A percentile compares a stretch with the other conserved stretches of the same genome.
These are phyloP conservation scores for Cyrtorhinus lividipennis DNA, from an alignment of 1,140 invertebrate species.

Conservation along the genomic window DNA sequence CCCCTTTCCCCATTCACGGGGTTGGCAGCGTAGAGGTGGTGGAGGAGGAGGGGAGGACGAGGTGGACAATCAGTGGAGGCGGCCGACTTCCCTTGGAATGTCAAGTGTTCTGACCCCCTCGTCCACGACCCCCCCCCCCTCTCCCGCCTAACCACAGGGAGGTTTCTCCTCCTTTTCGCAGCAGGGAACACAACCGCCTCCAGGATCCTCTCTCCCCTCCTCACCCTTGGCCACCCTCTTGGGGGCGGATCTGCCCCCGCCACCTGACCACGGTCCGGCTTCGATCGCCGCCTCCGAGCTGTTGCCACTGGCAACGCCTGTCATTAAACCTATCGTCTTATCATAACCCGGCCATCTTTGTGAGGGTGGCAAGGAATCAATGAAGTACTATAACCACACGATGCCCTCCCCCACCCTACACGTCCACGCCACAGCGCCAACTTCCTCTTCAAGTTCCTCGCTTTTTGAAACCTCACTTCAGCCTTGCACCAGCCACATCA, in stretches of 20 bases:
- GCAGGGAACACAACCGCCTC: no score
- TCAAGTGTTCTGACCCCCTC: conserved; percentile 10
- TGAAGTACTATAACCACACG: conserved; percentile 8
- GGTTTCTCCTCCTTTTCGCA: no score
- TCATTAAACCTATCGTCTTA: conserved; percentile 16
- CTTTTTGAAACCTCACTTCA: not conserved
- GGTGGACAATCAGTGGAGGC: conserved; percentile 12
- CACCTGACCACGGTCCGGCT: conserved; percentile 15
- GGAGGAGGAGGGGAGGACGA: not conserved
- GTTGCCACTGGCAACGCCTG: conserved; percentile 11
- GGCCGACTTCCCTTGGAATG: conserved; percentile 13
- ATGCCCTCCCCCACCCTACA: not conserved
- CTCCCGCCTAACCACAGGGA: no score
- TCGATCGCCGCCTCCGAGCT: conserved; percentile 13
- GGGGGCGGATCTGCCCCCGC: conserved; percentile 7
- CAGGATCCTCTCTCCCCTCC: no score
- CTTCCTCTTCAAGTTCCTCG: not conserved
- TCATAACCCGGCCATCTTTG: conserved; percentile 16
- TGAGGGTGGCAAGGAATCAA: conserved; percentile 8
- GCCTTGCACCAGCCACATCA: not conserved
- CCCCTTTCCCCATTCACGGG: no score
- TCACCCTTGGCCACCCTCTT: no score
- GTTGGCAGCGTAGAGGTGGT: no score
- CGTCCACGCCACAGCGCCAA: not conserved
- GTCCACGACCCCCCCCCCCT: not conserved